phyloP scores from a whole-genome alignment of 2,113 vertebrate genomes.

The Gymnarchus niloticus region DNA sequence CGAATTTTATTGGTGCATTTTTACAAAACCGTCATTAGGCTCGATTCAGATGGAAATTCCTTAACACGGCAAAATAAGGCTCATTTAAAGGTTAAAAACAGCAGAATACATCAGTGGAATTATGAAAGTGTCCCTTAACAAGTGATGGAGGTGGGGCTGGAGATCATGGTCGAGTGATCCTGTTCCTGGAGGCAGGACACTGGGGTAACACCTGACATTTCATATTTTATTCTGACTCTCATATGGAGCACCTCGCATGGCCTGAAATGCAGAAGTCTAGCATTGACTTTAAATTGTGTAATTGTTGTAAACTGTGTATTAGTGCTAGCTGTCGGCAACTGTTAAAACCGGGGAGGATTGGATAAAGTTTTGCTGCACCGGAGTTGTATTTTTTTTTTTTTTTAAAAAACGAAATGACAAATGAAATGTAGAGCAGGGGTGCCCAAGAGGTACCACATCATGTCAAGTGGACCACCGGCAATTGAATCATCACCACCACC shows the following conservation, averaged over 20 bases:
- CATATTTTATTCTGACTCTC: neutral
- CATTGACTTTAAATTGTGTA: neutral
- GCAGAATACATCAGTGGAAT: neutral
- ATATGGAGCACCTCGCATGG: neutral
- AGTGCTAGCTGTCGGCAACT: no score
- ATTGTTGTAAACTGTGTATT: no score
- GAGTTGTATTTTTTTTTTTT: no score
- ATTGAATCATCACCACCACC: no score
- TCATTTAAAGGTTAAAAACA: neutral
- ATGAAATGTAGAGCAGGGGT: no score
- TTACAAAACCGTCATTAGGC: neutral
- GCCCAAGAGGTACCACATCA: no score
- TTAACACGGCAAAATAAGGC: neutral
- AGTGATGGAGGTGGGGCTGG: neutral
- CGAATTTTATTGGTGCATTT: neutral
- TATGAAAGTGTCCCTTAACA: neutral
- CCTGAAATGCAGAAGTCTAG: neutral
- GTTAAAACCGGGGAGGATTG: no score
- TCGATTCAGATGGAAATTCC: neutral
- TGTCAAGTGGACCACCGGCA: no score
- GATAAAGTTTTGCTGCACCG: no score
- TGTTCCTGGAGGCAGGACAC: neutral
- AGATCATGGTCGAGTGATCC: neutral
- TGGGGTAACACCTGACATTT: slow-evolving; percentile 4
- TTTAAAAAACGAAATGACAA: no score